Evolutionary conservation across 2,797 vertebrate species (phyloP).

Genomic region (Sebastolobus alascanus): DNA sequence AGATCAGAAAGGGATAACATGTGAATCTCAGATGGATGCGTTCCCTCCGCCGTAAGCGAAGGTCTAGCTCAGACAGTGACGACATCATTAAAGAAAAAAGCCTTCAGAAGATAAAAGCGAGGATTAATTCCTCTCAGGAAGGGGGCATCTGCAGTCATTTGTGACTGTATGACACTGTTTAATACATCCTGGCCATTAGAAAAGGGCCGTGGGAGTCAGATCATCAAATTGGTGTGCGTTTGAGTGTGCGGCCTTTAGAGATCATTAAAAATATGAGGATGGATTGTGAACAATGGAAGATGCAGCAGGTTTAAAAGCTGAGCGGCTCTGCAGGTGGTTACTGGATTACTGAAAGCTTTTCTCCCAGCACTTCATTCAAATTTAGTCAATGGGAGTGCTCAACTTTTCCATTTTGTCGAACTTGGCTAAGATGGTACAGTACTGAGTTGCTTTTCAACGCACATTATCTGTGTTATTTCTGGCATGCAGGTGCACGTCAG

Average conservation of each 20-base stretch:
- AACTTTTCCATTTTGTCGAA: conserved; percentile 21
- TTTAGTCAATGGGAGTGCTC: neutral
- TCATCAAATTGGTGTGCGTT: neutral
- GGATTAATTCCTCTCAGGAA: neutral
- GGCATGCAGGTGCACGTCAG: neutral
- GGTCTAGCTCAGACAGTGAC: conserved; percentile 11
- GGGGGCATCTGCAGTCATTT: neutral
- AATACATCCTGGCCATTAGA: neutral
- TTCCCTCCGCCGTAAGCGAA: neutral
- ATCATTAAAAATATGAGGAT: conserved; percentile 15
- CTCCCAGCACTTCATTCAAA: neutral
- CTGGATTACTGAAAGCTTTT: neutral
- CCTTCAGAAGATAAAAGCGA: conserved; percentile 34
- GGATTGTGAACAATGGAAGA: neutral
- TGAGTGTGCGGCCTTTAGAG: conserved; percentile 18
- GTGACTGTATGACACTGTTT: neutral
- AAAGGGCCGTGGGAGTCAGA: conserved; percentile 17
- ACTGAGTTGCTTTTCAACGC: conserved; percentile 9
- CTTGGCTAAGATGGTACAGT: neutral
- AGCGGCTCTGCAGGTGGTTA: neutral
- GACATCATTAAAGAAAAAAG: conserved; percentile 21
- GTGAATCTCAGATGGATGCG: conserved; percentile 34
- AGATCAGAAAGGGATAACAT: conserved; percentile 31
- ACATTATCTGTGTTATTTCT: conserved; percentile 24
- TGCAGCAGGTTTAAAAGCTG: neutral